Evolutionary conservation across 2,888 invertebrate genomes (phyloP).

Genomic region (Thyatira batis): DNA sequence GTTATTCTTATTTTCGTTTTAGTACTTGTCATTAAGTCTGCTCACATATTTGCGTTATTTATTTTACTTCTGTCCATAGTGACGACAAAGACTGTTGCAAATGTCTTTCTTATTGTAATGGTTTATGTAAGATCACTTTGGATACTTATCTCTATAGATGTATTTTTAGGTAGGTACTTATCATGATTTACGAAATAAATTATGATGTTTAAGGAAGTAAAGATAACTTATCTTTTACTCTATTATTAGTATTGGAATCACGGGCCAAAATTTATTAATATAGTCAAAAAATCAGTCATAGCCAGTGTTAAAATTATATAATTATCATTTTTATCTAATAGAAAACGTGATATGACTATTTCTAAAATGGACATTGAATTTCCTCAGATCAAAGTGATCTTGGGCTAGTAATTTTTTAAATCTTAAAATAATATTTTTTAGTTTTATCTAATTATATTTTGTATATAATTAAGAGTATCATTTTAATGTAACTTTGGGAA

Average conservation of each 20-base stretch:
- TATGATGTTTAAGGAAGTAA: constrained; percentile 40
- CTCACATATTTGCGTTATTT: constrained; percentile 70
- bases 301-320: constrained; percentile 48
- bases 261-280: constrained; percentile 74
- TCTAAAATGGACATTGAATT: constrained; percentile 9
- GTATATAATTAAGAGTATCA: constrained; percentile 37
- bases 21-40: constrained; percentile 52
- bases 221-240: constrained; percentile 37
- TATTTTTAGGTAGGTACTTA: constrained; percentile 46
- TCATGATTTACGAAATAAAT: constrained; percentile 48
- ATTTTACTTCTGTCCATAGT: constrained; percentile 57
- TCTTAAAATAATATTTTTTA: constrained; percentile 28
- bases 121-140: constrained; percentile 35
- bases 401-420: constrained; percentile 31
- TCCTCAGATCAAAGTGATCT: constrained; percentile 27
- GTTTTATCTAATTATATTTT: constrained; percentile 30
- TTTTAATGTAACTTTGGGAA: constrained; percentile 47
- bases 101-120: constrained; percentile 37
- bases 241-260: constrained; percentile 65
- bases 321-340: constrained; percentile 25
- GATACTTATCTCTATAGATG: constrained; percentile 35
- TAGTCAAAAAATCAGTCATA: constrained; percentile 75
- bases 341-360: constrained; percentile 28
- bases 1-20: constrained; percentile 37
- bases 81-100: constrained; percentile 50